Evolutionary conservation across 2,797 vertebrate species (phyloP).

Genomic region (Periparus ater): DNA sequence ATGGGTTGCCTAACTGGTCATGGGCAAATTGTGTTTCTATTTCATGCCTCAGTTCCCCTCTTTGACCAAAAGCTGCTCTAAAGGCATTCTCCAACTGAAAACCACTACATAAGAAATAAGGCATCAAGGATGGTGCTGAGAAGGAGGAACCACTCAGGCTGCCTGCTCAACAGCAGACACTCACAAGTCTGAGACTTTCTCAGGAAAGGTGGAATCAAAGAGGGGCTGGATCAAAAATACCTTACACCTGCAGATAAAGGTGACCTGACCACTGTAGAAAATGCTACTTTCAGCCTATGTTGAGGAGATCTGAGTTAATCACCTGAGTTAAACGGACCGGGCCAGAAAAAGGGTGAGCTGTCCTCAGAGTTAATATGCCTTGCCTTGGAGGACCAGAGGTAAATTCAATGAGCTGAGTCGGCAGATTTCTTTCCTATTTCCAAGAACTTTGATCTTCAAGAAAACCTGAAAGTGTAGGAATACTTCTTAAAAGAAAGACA

Average conservation of each 20-base stretch:
- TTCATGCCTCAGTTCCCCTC: background rate
- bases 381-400: background rate
- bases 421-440: background rate
- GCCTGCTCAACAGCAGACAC: background rate
- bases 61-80: background rate
- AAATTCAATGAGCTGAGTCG: background rate
- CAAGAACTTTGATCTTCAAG: background rate
- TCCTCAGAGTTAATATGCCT: rapidly evolving
- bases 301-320: background rate
- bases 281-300: background rate
- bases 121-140: background rate
- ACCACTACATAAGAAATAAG: background rate
- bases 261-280: background rate
- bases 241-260: background rate
- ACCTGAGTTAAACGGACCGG: background rate
- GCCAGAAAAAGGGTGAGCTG: background rate
- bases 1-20: background rate
- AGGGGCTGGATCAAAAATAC: background rate
- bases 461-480: background rate
- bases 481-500: background rate
- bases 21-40: background rate
- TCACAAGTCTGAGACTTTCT: background rate
- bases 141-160: background rate
- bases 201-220: background rate
- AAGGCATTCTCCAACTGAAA: background rate